Percentiles rank a stretch among this genome's conserved stretches.
These are phyloP conservation scores for Nemopilema nomurai DNA, from an alignment of 30 jellyfish, hydroid and myxozoan species.

Conservation along the genomic window DNA sequence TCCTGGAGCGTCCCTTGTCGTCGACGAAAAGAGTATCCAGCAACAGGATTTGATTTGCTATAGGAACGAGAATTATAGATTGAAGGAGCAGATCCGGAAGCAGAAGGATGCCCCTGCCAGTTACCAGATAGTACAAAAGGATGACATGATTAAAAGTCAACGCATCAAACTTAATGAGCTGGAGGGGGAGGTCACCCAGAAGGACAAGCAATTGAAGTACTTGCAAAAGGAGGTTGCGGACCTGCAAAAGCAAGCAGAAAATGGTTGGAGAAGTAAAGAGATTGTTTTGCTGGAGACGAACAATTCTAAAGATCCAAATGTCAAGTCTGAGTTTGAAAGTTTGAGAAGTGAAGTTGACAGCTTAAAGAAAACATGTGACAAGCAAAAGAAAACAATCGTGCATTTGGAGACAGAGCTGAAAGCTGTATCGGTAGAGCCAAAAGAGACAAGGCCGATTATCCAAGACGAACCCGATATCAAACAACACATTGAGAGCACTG, in stretches of 20 bases:
- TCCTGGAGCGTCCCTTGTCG: background rate
- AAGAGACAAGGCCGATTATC: background rate
- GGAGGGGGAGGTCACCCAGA: conserved; percentile 10
- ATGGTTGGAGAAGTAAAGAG: conserved; percentile 31
- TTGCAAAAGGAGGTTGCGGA: conserved; percentile 30
- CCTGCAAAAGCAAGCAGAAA: conserved; percentile 3
- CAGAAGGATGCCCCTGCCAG: conserved; percentile 31
- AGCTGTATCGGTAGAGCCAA: background rate
- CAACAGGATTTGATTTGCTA: conserved; percentile 5
- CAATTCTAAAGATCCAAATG: background rate
- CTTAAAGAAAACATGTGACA: conserved; percentile 5
- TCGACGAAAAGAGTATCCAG: conserved; percentile 10
- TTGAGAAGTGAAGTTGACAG: conserved; percentile 5
- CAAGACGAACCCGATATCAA: conserved; percentile 15
- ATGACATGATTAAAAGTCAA: conserved; percentile 3
- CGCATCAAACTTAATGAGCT: conserved; percentile 26
- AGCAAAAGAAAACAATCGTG: conserved; percentile 4
- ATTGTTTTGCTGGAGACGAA: conserved; percentile 20
- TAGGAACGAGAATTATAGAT: conserved; percentile 11
- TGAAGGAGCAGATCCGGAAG: conserved; percentile 22
- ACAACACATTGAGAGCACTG: conserved; percentile 20
- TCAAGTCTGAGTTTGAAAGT: background rate
- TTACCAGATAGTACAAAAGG: conserved; percentile 23
- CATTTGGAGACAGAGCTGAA: background rate
- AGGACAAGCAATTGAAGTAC: background rate